Percentiles rank a stretch among this genome's conserved stretches.
Evolutionary conservation across 2,797 vertebrate genomes (phyloP).

Genomic region (Anguilla anguilla): DNA sequence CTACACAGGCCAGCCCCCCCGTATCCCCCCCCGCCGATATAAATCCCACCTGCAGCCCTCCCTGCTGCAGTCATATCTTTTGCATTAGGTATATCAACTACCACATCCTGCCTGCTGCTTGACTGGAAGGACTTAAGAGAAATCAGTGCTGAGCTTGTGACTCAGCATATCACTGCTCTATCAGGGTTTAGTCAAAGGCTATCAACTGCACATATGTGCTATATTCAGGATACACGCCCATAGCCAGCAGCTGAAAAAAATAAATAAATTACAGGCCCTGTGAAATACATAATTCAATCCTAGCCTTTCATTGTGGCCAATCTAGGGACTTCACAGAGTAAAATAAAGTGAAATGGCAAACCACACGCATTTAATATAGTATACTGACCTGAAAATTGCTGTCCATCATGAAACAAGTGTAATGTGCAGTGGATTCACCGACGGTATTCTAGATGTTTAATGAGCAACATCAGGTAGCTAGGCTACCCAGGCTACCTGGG

Average conservation of each 20-base stretch:
- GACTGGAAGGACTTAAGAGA: too few species aligned
- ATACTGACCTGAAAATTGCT: background rate
- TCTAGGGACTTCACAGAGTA: background rate
- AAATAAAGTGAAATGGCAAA: background rate
- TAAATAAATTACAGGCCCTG: background rate
- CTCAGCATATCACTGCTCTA: background rate
- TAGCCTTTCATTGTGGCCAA: background rate
- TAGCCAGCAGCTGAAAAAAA: too few species aligned
- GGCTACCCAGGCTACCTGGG: too few species aligned
- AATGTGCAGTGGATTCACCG: background rate
- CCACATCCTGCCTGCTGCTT: too few species aligned
- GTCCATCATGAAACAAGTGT: background rate
- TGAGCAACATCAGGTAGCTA: too few species aligned
- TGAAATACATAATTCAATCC: background rate
- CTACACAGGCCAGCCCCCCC: too few species aligned
- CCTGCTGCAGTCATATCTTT: too few species aligned
- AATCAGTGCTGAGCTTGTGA: background rate
- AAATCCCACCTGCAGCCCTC: too few species aligned
- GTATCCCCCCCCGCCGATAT: too few species aligned
- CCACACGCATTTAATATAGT: background rate
- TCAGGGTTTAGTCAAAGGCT: background rate
- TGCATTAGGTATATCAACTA: too few species aligned
- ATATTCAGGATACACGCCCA: too few species aligned
- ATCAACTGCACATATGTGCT: background rate
- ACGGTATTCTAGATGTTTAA: background rate